Percentiles rank a stretch among this genome's conserved stretches.
phyloP scores from a whole-genome alignment of 1,140 invertebrate genomes.

The Drosophila grimshawi region DNA sequence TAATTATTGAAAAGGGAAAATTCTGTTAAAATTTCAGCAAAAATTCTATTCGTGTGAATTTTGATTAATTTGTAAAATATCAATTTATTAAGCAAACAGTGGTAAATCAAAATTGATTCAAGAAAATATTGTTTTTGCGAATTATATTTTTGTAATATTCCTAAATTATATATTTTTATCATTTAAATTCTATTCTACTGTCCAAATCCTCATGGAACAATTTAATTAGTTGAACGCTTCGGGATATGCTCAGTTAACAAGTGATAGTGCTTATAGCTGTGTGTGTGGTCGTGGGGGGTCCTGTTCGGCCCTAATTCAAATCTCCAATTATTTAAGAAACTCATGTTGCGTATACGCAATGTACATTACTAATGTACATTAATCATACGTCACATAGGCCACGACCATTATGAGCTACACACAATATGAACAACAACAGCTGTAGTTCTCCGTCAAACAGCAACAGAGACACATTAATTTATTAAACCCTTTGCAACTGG shows the following conservation, averaged over 20 bases:
- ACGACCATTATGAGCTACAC: slow-evolving; percentile 8
- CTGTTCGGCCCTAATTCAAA: slow-evolving; percentile 17
- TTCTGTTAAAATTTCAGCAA: too few species aligned
- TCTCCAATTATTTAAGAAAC: slow-evolving; percentile 13
- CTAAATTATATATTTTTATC: too few species aligned
- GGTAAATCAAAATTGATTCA: too few species aligned
- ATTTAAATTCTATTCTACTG: too few species aligned
- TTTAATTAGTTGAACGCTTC: too few species aligned
- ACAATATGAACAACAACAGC: neutral
- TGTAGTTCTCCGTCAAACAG: slow-evolving; percentile 1
- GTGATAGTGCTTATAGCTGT: neutral
- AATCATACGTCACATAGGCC: slow-evolving; percentile 20
- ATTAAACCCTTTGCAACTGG: slow-evolving; percentile 15
- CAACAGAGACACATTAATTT: slow-evolving; percentile 33
- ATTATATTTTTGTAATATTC: too few species aligned
- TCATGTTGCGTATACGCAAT: slow-evolving; percentile 29
- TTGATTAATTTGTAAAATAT: too few species aligned
- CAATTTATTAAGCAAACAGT: too few species aligned
- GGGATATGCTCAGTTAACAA: neutral
- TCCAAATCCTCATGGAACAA: too few species aligned
- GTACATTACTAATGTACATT: slow-evolving; percentile 38
- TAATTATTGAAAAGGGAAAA: too few species aligned
- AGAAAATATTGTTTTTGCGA: too few species aligned
- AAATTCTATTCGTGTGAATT: too few species aligned
- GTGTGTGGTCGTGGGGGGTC: neutral